phyloP scores from a whole-genome alignment of 2,113 vertebrate species.

The Sinocyclocheilus rhinocerous region DNA sequence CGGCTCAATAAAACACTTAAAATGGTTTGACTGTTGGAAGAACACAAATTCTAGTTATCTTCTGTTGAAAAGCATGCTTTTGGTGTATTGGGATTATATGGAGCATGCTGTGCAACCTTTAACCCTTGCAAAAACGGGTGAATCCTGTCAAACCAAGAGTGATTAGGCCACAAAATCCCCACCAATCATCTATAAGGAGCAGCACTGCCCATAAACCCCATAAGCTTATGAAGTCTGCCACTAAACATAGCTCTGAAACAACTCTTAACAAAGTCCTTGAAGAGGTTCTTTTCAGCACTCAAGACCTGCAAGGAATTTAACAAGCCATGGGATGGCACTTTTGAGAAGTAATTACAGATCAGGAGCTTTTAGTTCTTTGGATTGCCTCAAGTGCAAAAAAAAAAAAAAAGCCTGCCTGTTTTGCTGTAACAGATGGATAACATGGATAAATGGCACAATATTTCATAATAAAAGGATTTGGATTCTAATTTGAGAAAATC shows the following conservation, averaged over 20 bases:
- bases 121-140: conserved; percentile 44
- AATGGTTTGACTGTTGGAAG: background rate
- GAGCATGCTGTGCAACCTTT: conserved; percentile 15
- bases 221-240: conserved; percentile 70
- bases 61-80: background rate
- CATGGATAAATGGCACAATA: conserved; percentile 54
- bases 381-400: conserved; percentile 45
- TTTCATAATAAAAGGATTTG: conserved; percentile 40
- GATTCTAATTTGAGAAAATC: background rate
- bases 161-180: conserved; percentile 67
- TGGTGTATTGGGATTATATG: conserved; percentile 3
- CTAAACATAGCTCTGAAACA: conserved; percentile 71
- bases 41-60: background rate
- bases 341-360: conserved; percentile 70
- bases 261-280: conserved; percentile 64
- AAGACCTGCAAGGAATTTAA: conserved; percentile 68
- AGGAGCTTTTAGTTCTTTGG: conserved; percentile 56
- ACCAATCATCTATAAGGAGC: conserved; percentile 69
- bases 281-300: conserved; percentile 60
- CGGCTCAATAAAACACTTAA: background rate
- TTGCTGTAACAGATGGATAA: background rate
- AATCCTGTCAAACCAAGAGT: conserved; percentile 65
- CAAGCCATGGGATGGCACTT: conserved; percentile 64
- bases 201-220: conserved; percentile 56
- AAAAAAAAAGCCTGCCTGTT: conserved; percentile 32